A percentile compares a stretch with the other conserved stretches of the same genome.
phyloP scores from a whole-genome alignment of 2,797 vertebrate genomes.

The Esox lucius region DNA sequence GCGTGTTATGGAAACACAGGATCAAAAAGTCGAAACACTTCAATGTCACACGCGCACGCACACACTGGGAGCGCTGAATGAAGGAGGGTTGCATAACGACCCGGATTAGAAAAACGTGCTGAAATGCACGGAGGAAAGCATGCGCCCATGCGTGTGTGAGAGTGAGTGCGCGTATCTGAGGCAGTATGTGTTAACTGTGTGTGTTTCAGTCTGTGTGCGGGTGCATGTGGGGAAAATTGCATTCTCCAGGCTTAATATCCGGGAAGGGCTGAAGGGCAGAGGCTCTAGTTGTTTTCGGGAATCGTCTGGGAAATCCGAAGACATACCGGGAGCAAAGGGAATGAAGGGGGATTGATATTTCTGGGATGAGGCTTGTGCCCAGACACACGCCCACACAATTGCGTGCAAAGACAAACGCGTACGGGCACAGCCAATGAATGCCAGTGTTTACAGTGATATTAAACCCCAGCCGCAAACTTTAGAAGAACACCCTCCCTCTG shows the following conservation, averaged over 20 bases:
- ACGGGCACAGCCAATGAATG: slow-evolving; percentile 10
- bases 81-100: slow-evolving; percentile 15
- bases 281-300: too few species aligned
- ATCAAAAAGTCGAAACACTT: slow-evolving; percentile 39
- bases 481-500: not conserved
- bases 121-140: slow-evolving; percentile 20
- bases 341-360: not conserved
- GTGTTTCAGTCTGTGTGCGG: not conserved
- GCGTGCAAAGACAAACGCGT: not conserved
- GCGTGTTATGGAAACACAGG: slow-evolving; percentile 59
- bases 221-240: not conserved
- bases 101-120: slow-evolving; percentile 11
- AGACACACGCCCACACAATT: slow-evolving; percentile 2
- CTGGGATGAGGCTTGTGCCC: not conserved
- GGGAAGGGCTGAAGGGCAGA: too few species aligned
- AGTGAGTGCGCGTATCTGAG: not conserved
- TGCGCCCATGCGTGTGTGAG: not conserved
- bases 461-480: slow-evolving; percentile 53
- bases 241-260: too few species aligned
- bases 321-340: not conserved
- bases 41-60: slow-evolving; percentile 23
- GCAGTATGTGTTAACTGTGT: not conserved
- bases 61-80: not conserved
- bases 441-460: slow-evolving; percentile 38
- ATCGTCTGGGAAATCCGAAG: too few species aligned